Percentiles rank a stretch among this genome's conserved stretches.
These are phyloP conservation scores for Caiman crocodilus DNA, from an alignment of 2,797 vertebrate species.

Conservation along the genomic window DNA sequence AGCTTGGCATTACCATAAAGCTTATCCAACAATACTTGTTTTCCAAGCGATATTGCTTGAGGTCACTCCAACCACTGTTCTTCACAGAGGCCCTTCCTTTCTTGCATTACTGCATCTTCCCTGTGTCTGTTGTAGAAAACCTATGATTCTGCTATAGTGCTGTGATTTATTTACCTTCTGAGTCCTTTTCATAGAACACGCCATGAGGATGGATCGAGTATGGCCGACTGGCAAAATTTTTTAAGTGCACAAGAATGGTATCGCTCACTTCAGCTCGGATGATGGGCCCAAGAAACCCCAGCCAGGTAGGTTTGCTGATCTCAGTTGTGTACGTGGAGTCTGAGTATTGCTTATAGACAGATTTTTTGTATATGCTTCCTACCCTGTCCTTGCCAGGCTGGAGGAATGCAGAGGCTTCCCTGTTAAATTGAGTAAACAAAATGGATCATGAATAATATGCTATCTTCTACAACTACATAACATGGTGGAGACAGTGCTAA, in stretches of 20 bases:
- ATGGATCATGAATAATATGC: neutral
- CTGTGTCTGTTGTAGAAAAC: neutral
- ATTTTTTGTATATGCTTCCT: slow-evolving; percentile 81
- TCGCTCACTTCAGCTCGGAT: slow-evolving; percentile 83
- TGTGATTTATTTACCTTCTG: slow-evolving; percentile 79
- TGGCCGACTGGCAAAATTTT: slow-evolving; percentile 80
- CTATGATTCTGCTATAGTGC: neutral
- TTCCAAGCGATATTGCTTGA: neutral
- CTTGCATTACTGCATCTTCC: accelerated
- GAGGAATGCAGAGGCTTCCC: slow-evolving; percentile 76
- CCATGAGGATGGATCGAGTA: slow-evolving; percentile 84
- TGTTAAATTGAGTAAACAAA: slow-evolving; percentile 39
- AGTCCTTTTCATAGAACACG: slow-evolving; percentile 83
- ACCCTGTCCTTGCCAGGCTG: slow-evolving; percentile 77
- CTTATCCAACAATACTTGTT: neutral
- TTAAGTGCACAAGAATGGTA: slow-evolving; percentile 79
- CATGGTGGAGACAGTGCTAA: accelerated
- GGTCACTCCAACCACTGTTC: neutral
- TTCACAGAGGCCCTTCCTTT: neutral
- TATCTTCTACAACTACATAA: neutral
- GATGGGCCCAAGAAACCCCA: slow-evolving; percentile 83
- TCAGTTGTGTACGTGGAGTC: slow-evolving; percentile 76
- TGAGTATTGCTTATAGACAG: slow-evolving; percentile 80
- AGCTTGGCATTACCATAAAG: neutral
- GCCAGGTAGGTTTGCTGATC: slow-evolving; percentile 77